Base-by-base conservation (phyloP, 2,113 vertebrate genomes). In the Microtus ochrogaster region DNA sequence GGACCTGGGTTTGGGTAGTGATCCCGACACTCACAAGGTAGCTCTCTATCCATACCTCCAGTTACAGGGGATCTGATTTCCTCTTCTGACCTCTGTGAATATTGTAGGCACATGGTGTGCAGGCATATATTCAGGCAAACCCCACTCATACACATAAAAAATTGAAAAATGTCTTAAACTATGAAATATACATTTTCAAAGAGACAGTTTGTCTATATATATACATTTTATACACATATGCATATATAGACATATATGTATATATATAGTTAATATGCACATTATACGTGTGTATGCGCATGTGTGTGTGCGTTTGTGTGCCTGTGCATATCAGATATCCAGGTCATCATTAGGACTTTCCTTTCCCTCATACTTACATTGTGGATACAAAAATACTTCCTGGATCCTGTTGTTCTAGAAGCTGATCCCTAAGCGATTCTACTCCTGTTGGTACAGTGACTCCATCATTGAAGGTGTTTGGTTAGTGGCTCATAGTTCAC, bases 341-440 rank as follows among this genome's bases (percentile, higher is more conserved):
- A 72, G 33, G 4, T 66, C 2, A 5, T 66, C 44, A 4, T 65
- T 78, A 49, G 39, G 86, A 65, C 65, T 22, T 36, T 61, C 36
- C 24, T 21, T 47, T 26, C 3, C 74, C 83, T 86, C 44, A 78
- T 39, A 13, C 73, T 73, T 94, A 13, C 14, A 3, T 41, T 47
- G 2, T 12, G 55, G 5, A 30, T 91, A 0, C 82, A 44, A 22
- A 24, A 28, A 36, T 19, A 2, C 55, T 17, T 11, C 49, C 17
- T 11, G 44, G 66, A 9, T 82, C 7, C 36, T 13, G n/a, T 10
- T 1, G 39, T 36, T n/a, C 33, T 63, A 44, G 21, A n/a, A 83
- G 49, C 3, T 26, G 24, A 58, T 4, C 22, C 5, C 14, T 3
- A 44, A 1, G 5, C 5, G 5, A 0, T 21, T 14, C 12, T 49